phyloP scores from a whole-genome alignment of 2,797 vertebrate genomes.

The Periparus ater region DNA sequence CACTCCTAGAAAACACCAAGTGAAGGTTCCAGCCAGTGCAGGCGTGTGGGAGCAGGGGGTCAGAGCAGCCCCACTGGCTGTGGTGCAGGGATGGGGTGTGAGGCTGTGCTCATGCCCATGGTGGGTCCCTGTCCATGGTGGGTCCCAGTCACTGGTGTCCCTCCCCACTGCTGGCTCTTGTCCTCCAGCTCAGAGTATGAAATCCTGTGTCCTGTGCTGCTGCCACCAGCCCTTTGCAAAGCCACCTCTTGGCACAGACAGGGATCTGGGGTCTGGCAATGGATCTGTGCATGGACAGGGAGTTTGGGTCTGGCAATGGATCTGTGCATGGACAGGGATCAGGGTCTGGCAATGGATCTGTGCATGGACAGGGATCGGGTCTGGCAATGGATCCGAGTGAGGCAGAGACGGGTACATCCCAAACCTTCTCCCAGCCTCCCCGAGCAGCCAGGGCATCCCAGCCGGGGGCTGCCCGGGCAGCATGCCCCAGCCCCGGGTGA shows the following conservation, averaged over 20 bases:
- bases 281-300: not conserved
- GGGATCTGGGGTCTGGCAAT: not conserved
- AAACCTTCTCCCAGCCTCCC: not conserved
- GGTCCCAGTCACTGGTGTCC: accelerated
- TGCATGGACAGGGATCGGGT: not conserved
- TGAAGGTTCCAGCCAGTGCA: not conserved
- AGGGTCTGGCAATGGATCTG: not conserved
- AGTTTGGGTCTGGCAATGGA: not conserved
- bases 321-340: not conserved
- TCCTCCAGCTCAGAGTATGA: not conserved
- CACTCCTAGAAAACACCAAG: not conserved
- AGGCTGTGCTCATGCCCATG: accelerated
- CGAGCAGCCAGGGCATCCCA: accelerated
- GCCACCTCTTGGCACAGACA: not conserved
- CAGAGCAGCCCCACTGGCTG: not conserved
- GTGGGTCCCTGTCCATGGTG: not conserved
- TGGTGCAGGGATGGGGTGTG: not conserved
- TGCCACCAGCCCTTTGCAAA: not conserved
- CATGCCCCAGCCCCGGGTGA: not conserved
- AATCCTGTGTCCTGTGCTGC: not conserved
- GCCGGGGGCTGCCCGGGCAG: not conserved
- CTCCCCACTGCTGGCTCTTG: not conserved
- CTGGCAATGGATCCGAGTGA: not conserved
- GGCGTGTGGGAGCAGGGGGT: not conserved
- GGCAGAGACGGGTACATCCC: not conserved